Percentiles rank a stretch among this genome's conserved stretches.
Conservation (phyloP, 2,797 vertebrate species). For the Sternarchorhynchus goeldii region DNA sequence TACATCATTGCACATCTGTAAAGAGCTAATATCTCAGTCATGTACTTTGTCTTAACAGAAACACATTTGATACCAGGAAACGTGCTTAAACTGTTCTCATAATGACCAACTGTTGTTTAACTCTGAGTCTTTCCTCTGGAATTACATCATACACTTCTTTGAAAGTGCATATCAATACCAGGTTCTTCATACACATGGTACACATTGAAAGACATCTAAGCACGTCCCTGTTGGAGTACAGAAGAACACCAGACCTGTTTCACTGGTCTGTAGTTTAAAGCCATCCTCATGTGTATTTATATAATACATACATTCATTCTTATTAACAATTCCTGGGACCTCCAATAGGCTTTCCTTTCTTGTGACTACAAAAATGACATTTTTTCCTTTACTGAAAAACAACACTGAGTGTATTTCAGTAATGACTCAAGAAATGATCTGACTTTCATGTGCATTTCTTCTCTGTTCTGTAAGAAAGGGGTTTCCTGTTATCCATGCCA, state of each 20-base stretch:
- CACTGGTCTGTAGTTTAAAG: background rate
- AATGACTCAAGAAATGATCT: background rate
- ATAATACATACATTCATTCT: background rate
- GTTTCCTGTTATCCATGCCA: background rate
- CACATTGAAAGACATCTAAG: slow-evolving; percentile 14
- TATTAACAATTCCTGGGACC: too few relatives aligned
- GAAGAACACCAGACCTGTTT: background rate
- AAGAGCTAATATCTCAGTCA: slow-evolving; percentile 1
- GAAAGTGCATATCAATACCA: slow-evolving; percentile 39
- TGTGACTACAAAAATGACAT: too few relatives aligned
- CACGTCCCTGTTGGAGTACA: background rate
- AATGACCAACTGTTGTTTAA: slow-evolving; percentile 18
- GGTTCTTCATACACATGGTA: slow-evolving; percentile 5
- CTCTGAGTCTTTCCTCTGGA: slow-evolving; percentile 22
- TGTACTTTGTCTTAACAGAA: background rate
- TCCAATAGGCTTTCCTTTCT: too few relatives aligned
- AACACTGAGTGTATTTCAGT: background rate
- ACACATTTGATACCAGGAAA: slow-evolving; percentile 18
- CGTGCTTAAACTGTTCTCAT: slow-evolving; percentile 4
- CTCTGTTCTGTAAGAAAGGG: background rate
- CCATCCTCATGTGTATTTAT: background rate
- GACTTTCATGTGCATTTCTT: background rate
- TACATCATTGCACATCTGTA: background rate
- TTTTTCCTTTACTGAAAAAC: too few relatives aligned
- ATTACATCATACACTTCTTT: slow-evolving; percentile 46